Conservation (phyloP, 2,888 invertebrate genomes). For the Mythimna vitellina region DNA sequence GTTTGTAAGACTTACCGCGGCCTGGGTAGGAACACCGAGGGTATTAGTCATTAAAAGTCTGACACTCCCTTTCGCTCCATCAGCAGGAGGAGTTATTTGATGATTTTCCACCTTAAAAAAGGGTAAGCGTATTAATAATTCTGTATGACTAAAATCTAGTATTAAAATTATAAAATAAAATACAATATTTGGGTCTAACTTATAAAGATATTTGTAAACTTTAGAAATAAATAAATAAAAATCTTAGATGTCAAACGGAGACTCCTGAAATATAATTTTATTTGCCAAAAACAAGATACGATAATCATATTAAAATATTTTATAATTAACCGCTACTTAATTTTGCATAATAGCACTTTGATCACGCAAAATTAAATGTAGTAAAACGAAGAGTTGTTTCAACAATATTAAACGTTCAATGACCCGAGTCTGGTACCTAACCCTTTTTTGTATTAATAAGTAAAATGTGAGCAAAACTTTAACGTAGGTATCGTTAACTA, state of each 20-base stretch:
- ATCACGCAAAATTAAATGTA: slow-evolving; percentile 12
- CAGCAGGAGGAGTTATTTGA: not conserved
- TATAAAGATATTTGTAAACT: too few relatives aligned
- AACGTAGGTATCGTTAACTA: not conserved
- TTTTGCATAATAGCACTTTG: slow-evolving; percentile 9
- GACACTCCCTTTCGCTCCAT: too few relatives aligned
- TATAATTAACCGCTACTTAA: slow-evolving; percentile 5
- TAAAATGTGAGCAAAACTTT: not conserved
- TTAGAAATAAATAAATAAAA: too few relatives aligned
- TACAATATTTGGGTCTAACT: too few relatives aligned
- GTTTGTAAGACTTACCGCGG: too few relatives aligned
- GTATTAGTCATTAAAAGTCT: too few relatives aligned
- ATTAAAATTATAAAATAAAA: too few relatives aligned
- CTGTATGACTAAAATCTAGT: not conserved
- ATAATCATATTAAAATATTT: slow-evolving; percentile 5
- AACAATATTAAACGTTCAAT: slow-evolving; percentile 52
- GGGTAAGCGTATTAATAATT: not conserved
- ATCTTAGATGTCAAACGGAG: not conserved
- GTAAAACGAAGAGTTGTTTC: slow-evolving; percentile 11
- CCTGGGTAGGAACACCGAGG: too few relatives aligned
- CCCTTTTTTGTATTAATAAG: slow-evolving; percentile 31
- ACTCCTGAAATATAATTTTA: not conserved
- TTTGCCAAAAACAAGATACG: not conserved
- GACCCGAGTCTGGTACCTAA: slow-evolving; percentile 35
- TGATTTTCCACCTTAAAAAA: not conserved